Evolutionary conservation across 1,140 invertebrate species (phyloP).

Genomic region (Eupeodes corollae): DNA sequence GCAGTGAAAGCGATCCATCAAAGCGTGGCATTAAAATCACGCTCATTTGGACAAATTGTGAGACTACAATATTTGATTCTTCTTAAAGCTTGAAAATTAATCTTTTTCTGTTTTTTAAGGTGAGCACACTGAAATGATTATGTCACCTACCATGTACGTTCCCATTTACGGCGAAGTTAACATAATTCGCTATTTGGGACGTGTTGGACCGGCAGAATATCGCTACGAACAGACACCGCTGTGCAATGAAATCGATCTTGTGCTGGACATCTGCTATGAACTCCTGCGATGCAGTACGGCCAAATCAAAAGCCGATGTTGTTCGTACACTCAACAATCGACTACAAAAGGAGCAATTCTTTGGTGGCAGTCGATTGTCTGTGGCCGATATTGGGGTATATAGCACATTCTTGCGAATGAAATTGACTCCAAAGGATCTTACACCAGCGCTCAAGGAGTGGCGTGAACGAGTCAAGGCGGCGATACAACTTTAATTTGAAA

Average conservation of each 20-base stretch:
- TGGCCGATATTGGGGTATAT: constrained; percentile 32
- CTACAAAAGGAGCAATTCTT: constrained; percentile 29
- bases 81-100: not conserved
- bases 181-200: constrained; percentile 32
- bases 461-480: constrained; percentile 19
- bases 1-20: constrained; percentile 11
- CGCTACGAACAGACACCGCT: constrained; percentile 25
- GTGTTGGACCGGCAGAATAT: constrained; percentile 29
- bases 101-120: constrained; percentile 9
- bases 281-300: constrained; percentile 27
- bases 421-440: constrained; percentile 28
- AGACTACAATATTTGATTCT: constrained; percentile 3
- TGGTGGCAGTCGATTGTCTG: constrained; percentile 25
- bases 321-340: constrained; percentile 23
- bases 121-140: constrained; percentile 36
- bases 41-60: constrained; percentile 36
- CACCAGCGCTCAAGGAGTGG: constrained; percentile 26
- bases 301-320: constrained; percentile 25
- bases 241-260: constrained; percentile 32
- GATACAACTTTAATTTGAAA: too few species aligned
- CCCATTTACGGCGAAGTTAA: constrained; percentile 36
- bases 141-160: constrained; percentile 35
- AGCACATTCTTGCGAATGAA: constrained; percentile 29
- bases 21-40: constrained; percentile 28
- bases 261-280: constrained; percentile 35